Base-by-base conservation (phyloP, 2,113 vertebrate species). In the Pantherophis guttatus region DNA sequence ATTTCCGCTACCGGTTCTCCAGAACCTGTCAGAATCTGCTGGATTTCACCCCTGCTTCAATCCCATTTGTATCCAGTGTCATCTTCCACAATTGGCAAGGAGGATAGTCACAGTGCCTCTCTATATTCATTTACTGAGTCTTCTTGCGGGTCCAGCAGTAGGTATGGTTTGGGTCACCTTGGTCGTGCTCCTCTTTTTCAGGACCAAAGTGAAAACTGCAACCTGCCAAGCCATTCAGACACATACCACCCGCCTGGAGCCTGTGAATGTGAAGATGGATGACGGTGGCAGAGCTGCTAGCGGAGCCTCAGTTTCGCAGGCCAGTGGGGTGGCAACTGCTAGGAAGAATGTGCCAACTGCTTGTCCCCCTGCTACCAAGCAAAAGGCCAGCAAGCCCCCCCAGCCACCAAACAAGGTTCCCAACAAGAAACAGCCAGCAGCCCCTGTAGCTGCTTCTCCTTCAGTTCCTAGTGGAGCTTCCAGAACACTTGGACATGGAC, bases 181-280 rank as follows among this genome's bases (percentile, higher is more conserved):
- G 11, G 33, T 5, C 9, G 52, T 8, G 24, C 33, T 52, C 7
- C 10, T 92, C 33, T 94, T 48, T 55, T 86, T 87, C 70, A 92
- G 90, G 29, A 10, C 55, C 52, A 62, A 58, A 26, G 48, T 48
- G 23, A 81, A 29, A 44, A 75, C 54, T 3, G 29, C 29, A 59
- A 19, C 48, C 59, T 39, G 55, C 52, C 75, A 9, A 19, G 50
- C 33, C 23, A 57, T 19, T 87, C 57, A 8, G 21, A 19, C 52
- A 23, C 24, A 19, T 50, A 86, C 50, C 4, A 8, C 75, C 33
- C 54, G 50, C 70, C 70, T 33, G 23, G n/a, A 29, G 8, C 33
- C 91, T 48, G 23, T 59, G 55, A 58, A 33, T 23, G 87, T 23
- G 15, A 92, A 94, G 57, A 94, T 94, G 93, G 91, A 90, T 86